phyloP scores from a whole-genome alignment of 2,113 vertebrate species.

The Sinocyclocheilus rhinocerous region DNA sequence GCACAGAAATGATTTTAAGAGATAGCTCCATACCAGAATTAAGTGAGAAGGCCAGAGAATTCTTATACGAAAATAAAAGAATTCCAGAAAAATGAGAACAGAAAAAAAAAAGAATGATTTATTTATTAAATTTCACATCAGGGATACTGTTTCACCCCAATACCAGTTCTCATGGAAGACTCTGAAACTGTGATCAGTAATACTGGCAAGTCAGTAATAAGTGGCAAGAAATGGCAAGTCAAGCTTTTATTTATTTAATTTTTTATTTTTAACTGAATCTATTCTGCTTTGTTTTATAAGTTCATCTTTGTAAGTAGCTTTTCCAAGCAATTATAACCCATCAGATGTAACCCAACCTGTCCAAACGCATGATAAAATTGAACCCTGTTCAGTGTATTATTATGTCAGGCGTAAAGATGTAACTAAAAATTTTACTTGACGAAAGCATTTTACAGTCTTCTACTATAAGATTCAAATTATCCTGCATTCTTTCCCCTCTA shows the following conservation, averaged over 20 bases:
- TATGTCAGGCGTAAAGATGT: neutral
- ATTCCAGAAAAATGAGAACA: neutral
- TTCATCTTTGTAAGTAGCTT: neutral
- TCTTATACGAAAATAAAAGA: neutral
- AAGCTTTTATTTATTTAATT: too few relatives aligned
- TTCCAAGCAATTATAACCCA: neutral
- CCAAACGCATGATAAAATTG: neutral
- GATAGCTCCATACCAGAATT: neutral
- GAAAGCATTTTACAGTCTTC: neutral
- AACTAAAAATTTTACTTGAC: neutral
- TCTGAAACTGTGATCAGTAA: neutral
- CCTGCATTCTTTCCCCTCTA: neutral
- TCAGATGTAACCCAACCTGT: neutral
- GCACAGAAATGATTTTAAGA: neutral
- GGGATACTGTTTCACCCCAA: neutral
- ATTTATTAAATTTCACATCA: neutral
- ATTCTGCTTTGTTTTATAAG: too few relatives aligned
- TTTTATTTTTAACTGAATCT: too few relatives aligned
- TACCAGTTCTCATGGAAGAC: neutral
- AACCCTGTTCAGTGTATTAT: neutral
- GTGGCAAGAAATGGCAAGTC: neutral
- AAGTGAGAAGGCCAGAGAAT: neutral
- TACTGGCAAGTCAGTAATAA: constrained; percentile 1
- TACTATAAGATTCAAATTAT: neutral
- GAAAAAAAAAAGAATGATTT: rapidly evolving